Base-by-base conservation (phyloP, 2,797 vertebrate genomes). In the Phataginus tricuspis region DNA sequence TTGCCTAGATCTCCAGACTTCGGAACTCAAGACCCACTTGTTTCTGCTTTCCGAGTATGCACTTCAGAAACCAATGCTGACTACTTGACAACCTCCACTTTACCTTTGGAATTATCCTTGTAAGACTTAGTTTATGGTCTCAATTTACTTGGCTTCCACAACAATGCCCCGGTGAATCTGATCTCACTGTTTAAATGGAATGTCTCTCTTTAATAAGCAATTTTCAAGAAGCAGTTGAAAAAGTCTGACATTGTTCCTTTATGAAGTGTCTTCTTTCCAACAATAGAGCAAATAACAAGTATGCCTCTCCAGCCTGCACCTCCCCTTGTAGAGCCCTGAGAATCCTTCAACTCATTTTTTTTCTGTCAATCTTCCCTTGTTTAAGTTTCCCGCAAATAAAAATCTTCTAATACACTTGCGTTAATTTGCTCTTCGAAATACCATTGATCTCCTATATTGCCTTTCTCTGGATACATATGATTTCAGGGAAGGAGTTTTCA, bases 311-410 rank as follows among this genome's bases (percentile, higher is more conserved):
- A 64, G 74, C n/a, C 74, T 55, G 34, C 37, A 42, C 27, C 18
- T 80, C 69, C 37, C 31, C 51, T 63, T n/a, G 13, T 34, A 59
- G 45, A 68, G 15, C 77, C 61, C n/a, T 29, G 64, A 74, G 78
- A 68, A 74, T 75, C 42, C 55, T 57, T 53, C 34, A 71, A 18
- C 31, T 85, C 2, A 15, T 18, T 39, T 71, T 45, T 45, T 34
- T 80, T 68, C 86, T 80, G 18, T 66, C 45, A 39, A 71, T 92
- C 53, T 94, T 91, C 77, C 92, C 39, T 23, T 19, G 6, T 59
- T 71, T 80, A 80, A 86, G 90, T 92, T 90, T 61, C 49, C 29
- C 79, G 64, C 23, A n/a, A 27, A 82, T 45, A 11, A 92, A 85
- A 94, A 27, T 2, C 49, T 79, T 63, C 45, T n/a, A 75, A 31